Percentiles rank a stretch among this genome's conserved stretches.
These are phyloP conservation scores for Megaceryle alcyon DNA, from an alignment of 2,797 vertebrate genomes.

Conservation along the genomic window DNA sequence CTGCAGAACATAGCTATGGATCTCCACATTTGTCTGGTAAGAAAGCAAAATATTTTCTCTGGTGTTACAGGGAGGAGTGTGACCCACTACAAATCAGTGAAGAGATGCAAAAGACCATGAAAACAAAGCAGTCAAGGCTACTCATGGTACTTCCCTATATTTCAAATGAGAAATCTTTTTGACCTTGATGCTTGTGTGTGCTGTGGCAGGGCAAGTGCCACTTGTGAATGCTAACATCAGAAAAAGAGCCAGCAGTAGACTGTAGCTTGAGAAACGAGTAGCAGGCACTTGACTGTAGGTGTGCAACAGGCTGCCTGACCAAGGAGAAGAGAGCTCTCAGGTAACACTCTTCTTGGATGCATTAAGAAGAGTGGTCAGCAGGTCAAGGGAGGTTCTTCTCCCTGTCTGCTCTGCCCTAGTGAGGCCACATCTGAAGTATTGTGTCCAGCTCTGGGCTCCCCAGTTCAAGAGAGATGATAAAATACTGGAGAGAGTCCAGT, in stretches of 20 bases:
- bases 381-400: background rate
- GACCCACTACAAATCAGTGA: background rate
- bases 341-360: background rate
- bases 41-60: background rate
- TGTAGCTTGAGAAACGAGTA: background rate
- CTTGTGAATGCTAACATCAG: background rate
- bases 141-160: background rate
- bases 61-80: background rate
- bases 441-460: background rate
- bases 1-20: background rate
- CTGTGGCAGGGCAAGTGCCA: background rate
- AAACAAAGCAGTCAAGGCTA: background rate
- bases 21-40: background rate
- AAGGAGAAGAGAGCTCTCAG: background rate
- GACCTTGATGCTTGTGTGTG: background rate
- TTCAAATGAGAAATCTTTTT: background rate
- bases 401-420: background rate
- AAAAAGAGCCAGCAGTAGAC: background rate
- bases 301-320: background rate
- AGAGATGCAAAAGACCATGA: background rate
- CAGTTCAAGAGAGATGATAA: background rate
- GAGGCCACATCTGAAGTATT: background rate
- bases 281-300: background rate
- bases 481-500: background rate
- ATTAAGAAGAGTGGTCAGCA: background rate